Base-by-base conservation (phyloP, 2,797 vertebrate genomes). In the Sebastes cheni region DNA sequence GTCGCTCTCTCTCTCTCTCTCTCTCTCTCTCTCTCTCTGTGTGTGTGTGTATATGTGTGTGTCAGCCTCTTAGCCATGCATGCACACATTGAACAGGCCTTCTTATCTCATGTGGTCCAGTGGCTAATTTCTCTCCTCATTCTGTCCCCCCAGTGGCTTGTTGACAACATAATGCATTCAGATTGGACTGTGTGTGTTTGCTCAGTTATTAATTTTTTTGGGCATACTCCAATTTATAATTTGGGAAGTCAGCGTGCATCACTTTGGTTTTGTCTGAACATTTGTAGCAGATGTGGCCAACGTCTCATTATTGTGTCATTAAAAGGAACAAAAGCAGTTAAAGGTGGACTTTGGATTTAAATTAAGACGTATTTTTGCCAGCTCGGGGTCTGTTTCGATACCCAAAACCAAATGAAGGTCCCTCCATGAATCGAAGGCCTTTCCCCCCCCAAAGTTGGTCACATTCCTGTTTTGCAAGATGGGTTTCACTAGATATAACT, bases 51-150 rank as follows among this genome's bases (percentile, higher is more conserved):
- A 54, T 55, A 52, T 11, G 46, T 56, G 72, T 22, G 60, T 42
- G 58, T n/a, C 79, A 78, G 71, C 72, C 82, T 73, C 70, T 71
- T 46, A 46, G 72, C 79, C 20, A n/a, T n/a, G 52, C 68, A 34
- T 30, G 60, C 81, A 68, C 64, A 79, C 58, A 86, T 77, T 81
- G 69, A 89, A 72, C 81, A 80, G 69, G 73, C 77, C 79, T 87
- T 89, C 79, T 89, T 89, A 86, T 86, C 92, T 90, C 78, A 66
- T 85, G 85, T 82, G 86, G 80, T 82, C 84, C 85, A 81, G 62
- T 81, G 73, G 81, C 64, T 84, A 81, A 89, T 91, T 89, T 79
- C 72, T 79, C 72, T 75, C 42, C 68, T 74, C 75, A 27, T 62
- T 76, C 67, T 77, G 59, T 46, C 65, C 83, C 83, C 68, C 73